Conservation (phyloP, 2,113 vertebrate genomes). For the Panthera tigris region DNA sequence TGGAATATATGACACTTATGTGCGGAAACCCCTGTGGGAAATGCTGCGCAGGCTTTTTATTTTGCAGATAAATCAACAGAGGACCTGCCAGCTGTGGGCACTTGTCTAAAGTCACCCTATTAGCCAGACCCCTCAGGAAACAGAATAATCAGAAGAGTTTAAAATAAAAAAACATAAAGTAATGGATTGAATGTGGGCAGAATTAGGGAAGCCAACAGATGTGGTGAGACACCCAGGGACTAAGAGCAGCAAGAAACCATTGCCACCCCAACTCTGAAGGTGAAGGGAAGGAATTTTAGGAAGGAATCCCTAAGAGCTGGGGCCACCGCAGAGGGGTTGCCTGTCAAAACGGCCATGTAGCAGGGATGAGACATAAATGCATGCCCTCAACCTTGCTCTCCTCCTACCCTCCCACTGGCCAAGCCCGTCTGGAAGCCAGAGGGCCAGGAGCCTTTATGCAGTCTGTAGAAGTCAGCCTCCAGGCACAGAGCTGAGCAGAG, state of each 20-base stretch:
- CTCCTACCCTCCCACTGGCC: background rate
- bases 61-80: background rate
- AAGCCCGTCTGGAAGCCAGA: background rate
- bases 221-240: background rate
- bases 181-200: background rate
- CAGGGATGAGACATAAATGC: background rate
- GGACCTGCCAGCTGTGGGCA: background rate
- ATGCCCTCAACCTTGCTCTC: accelerated
- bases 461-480: background rate
- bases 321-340: background rate
- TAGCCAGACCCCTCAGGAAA: background rate
- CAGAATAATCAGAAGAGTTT: background rate
- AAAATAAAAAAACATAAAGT: background rate
- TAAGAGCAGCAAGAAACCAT: background rate
- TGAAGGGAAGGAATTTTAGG: background rate
- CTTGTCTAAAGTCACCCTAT: background rate
- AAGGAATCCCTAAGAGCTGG: background rate
- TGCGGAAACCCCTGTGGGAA: background rate
- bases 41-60: background rate
- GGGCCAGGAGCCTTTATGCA: accelerated
- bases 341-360: background rate
- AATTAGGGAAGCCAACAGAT: background rate
- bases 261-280: background rate
- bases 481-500: background rate
- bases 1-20: background rate